A percentile compares a stretch with the other conserved stretches of the same genome.
Conservation (phyloP, 2,797 vertebrate genomes). For the Ctenosaura bakeri region DNA sequence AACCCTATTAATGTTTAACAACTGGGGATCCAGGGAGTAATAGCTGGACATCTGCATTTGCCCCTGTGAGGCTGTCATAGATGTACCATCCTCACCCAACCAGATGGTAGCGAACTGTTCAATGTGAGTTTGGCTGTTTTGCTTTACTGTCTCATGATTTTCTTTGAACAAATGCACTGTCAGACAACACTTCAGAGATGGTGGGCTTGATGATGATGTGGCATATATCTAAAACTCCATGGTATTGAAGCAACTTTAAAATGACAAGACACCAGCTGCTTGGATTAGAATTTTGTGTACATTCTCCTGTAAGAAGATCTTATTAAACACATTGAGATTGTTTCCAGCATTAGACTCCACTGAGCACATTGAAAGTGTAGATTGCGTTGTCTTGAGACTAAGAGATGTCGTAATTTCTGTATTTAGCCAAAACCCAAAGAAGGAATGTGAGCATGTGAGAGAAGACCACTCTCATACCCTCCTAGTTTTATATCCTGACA, state of each 20-base stretch:
- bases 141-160: neutral
- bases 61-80: slow-evolving; percentile 59
- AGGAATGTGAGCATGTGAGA: neutral
- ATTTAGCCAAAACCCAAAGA: neutral
- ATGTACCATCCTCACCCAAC: neutral
- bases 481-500: neutral
- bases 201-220: slow-evolving; percentile 1
- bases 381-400: neutral
- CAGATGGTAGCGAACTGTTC: slow-evolving; percentile 38
- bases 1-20: slow-evolving; percentile 66
- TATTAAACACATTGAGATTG: neutral
- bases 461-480: neutral
- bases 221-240: neutral
- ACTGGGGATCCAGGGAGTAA: slow-evolving; percentile 57
- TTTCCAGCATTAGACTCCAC: neutral
- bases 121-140: slow-evolving; percentile 18
- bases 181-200: slow-evolving; percentile 17
- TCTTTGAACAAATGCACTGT: neutral
- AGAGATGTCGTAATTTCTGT: neutral
- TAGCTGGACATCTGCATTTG: slow-evolving; percentile 68
- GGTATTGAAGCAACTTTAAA: neutral
- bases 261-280: slow-evolving; percentile 6
- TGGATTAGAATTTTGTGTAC: neutral
- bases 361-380: neutral
- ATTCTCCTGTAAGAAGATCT: neutral